Base-by-base conservation (phyloP, 1,140 invertebrate genomes). In the Hyles euphorbiae region DNA sequence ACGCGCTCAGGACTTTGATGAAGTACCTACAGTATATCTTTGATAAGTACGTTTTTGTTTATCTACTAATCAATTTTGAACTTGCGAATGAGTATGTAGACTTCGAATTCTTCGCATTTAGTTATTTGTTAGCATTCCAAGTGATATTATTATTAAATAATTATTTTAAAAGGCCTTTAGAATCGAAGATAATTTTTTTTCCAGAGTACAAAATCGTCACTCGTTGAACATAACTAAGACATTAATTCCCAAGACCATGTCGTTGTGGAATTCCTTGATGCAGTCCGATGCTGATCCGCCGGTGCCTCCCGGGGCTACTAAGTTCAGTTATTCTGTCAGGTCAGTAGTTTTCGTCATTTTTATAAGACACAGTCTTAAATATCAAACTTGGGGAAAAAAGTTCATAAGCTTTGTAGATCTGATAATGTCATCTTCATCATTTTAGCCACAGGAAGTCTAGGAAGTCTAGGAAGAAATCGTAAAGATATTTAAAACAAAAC, bases 241-340 rank as follows among this genome's bases (percentile, higher is more conserved):
- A 2, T 65, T 89, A 7, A 49, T 81, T 10, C 82, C 82, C 10
- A 79, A 80, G 52, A 76, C 76, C 3, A 61, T 68, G 49, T 67
- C 72, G 2, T 49, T 80, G 10, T 83, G 72, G 83, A 68, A 83
- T 34, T 75, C 76, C 34, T 49, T 86, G 54, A 81, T 81, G 79
- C 69, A 69, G 22, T 77, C 83, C 2, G 86, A 90, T 33, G 76
- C 83, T 1, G 92, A 94, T 72, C 91, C 93, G 5, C 94, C 94
- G 0, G 93, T 95, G 49, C 94, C 94, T 34, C 92, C 93, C 53
- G 93, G 94, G 46, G 93, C 94, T 7, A 94, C 94, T 4, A 95
- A 95, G 73, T 92, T 95, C 65, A 95, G 94, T 70, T 93, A 95
- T 76, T 95, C 94, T 3, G 92, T 89, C 53, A 79, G 87, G 88